Evolutionary conservation across 2,797 vertebrate species (phyloP), one percentile per base, ranked within the genome.

Genomic region (Aplochiton taeniatus): DNA sequence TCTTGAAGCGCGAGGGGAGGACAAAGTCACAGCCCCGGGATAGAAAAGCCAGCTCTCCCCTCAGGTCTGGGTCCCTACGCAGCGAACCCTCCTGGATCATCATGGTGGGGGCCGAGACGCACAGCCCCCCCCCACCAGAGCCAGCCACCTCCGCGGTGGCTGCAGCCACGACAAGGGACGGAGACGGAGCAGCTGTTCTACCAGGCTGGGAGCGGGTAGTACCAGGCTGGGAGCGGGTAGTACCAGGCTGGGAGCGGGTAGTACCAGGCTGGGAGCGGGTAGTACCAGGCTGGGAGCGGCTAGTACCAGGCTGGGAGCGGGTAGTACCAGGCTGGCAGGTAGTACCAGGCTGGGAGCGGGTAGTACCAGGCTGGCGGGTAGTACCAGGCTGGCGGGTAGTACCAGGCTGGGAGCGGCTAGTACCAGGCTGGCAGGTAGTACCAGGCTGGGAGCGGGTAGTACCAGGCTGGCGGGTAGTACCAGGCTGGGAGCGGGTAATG

Each of bases 21-120:
- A 99, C 98, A 91, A 99, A 98, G 89, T 98, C 98, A 91, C 98
- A 99, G 85, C 98, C 98, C 83, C 91, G 92, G 45, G 97, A 95
- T 87, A 99, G 93, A 88, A 98, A 98, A 84, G 97, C 98, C 89
- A 99, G 91, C 87, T 99, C 98, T 80, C 97, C 97, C 85, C 97
- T 93, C 78, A 99, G 87, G 88, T 99, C 98, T 69, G 98, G 97
- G 91, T 99, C 98, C 90, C 91, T 92, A 84, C 95, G 95, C 77
- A 99, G 91, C 83, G 96, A 97, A 48, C 94, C 91, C 89, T 99
- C 97, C 91, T 98, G 98, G 90, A 99, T 98, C 95, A 98, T 99
- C 98, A 99, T 98, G 87, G 91, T 93, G 93, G 85, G 83, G 83
- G 80, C 67, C 18, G 68, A 81, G 63, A 81, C 52, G 58, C 41